These are phyloP conservation scores for Ailuropoda melanoleuca DNA, from an alignment of 2,113 vertebrate genomes.

Conservation along the genomic window DNA sequence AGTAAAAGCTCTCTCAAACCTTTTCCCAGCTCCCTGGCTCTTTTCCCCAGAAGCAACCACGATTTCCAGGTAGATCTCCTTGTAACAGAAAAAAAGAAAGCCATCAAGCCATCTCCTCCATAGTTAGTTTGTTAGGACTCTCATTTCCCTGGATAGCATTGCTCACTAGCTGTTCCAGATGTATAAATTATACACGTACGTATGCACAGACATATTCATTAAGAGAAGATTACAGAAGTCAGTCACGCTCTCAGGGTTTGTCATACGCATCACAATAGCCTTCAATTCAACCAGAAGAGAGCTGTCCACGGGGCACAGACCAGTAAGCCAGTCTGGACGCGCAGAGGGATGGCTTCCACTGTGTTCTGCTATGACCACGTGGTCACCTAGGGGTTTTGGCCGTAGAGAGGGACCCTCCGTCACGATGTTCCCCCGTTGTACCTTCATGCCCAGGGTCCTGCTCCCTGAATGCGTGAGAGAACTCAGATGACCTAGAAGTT, in stretches of 20 bases:
- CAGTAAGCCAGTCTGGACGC: fast-evolving
- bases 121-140: neutral
- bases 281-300: neutral
- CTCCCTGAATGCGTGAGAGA: neutral
- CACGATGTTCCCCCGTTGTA: neutral
- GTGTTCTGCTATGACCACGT: neutral
- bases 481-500: neutral
- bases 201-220: neutral
- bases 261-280: neutral
- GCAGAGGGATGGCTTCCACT: fast-evolving
- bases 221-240: neutral
- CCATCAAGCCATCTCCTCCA: too few relatives aligned
- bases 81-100: neutral
- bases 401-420: neutral
- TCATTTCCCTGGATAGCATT: neutral
- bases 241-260: too few relatives aligned
- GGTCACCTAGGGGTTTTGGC: neutral
- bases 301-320: neutral
- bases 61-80: neutral
- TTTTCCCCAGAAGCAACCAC: neutral
- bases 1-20: neutral
- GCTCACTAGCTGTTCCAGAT: neutral
- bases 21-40: neutral
- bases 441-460: neutral
- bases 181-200: too few relatives aligned